phyloP scores from a whole-genome alignment of 2,113 vertebrate species.

The Cnemophilus loriae region DNA sequence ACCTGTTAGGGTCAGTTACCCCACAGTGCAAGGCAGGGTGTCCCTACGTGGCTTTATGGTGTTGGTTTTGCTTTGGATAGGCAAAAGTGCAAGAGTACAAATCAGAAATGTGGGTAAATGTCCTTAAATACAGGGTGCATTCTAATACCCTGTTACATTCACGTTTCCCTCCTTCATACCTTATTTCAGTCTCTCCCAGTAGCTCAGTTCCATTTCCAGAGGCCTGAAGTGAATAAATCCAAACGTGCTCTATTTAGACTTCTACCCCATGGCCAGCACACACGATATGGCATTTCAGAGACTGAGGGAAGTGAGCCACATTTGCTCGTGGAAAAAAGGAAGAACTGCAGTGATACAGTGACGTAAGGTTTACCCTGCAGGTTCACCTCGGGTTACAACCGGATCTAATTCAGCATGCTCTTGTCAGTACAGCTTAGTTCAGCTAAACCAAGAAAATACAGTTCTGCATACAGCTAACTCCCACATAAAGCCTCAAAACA shows the following conservation, averaged over 20 bases:
- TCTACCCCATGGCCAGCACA: not conserved
- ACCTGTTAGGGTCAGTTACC: not conserved
- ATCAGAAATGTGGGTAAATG: not conserved
- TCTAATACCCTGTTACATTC: not conserved
- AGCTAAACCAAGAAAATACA: constrained; percentile 51
- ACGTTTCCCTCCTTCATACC: not conserved
- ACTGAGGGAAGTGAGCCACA: constrained; percentile 8
- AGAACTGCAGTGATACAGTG: constrained; percentile 23
- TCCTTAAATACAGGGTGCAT: not conserved
- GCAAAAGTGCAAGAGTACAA: not conserved
- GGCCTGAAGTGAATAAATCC: constrained; percentile 12
- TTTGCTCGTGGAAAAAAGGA: not conserved
- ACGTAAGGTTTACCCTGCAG: constrained; percentile 54
- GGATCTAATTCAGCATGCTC: constrained; percentile 54
- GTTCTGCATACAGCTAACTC: constrained; percentile 41
- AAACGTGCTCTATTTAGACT: constrained; percentile 5
- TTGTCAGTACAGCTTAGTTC: constrained; percentile 60
- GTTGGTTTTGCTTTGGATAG: not conserved
- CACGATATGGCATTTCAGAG: not conserved
- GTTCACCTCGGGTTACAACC: constrained; percentile 60
- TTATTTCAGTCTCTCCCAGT: not conserved
- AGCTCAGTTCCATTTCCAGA: not conserved
- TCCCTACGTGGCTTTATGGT: fast-evolving
- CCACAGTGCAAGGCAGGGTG: not conserved
- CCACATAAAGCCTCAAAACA: constrained; percentile 26